Conservation (phyloP, 2,797 vertebrate genomes). For the Intellagama lesueurii region DNA sequence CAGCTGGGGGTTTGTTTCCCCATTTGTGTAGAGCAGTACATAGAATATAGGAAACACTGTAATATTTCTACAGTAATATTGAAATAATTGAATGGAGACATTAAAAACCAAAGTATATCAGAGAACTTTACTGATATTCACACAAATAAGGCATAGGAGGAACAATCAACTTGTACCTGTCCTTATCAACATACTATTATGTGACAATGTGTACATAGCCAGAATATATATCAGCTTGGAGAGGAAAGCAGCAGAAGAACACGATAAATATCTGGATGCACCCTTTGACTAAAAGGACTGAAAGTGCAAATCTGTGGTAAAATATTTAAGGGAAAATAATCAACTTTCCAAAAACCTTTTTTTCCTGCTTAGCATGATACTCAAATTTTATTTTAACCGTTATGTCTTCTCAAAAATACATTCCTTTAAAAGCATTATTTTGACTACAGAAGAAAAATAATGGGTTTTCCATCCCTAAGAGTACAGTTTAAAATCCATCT, state of each 20-base stretch:
- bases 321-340: conserved; percentile 27
- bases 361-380: conserved; percentile 37
- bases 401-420: conserved; percentile 31
- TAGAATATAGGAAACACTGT: no score
- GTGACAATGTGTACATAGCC: not conserved
- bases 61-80: not conserved
- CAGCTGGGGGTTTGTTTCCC: not conserved
- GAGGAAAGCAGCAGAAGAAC: not conserved
- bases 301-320: conserved; percentile 1
- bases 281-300: not conserved
- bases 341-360: conserved; percentile 29
- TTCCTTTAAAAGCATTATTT: conserved; percentile 42
- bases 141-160: not conserved
- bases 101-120: not conserved
- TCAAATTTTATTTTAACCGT: conserved; percentile 38
- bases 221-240: not conserved
- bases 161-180: not conserved
- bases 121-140: not conserved
- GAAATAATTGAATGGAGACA: not conserved
- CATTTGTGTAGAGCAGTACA: not conserved
- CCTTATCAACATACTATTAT: not conserved
- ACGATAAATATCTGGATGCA: not conserved
- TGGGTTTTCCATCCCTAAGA: conserved; percentile 53
- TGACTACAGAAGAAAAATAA: conserved; percentile 24
- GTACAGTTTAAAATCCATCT: conserved; percentile 14